Conservation (phyloP, 64 coral and sea anemone species). For the Montipora sp. region DNA sequence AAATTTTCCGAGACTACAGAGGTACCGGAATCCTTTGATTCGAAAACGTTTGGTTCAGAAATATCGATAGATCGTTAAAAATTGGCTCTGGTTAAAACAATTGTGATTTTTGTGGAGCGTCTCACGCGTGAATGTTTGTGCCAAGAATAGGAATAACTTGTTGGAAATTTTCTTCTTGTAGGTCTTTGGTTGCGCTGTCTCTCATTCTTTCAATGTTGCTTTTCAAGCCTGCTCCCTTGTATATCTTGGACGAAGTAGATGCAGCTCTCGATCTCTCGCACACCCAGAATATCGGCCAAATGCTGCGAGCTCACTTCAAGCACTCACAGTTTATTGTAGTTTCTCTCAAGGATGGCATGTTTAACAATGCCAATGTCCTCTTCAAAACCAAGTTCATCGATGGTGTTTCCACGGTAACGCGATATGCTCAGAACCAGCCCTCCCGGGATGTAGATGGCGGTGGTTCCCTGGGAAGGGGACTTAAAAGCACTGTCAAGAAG, state of each 20-base stretch:
- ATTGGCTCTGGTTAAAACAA: too few species aligned
- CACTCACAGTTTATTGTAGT: slow-evolving; percentile 99
- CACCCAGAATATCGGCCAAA: slow-evolving; percentile 96
- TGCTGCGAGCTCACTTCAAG: slow-evolving; percentile 94
- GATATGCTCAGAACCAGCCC: slow-evolving; percentile 88
- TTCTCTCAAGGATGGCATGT: slow-evolving; percentile 98
- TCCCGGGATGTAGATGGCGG: slow-evolving; percentile 57
- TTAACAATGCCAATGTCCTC: slow-evolving; percentile 98
- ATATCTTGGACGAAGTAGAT: slow-evolving; percentile 98
- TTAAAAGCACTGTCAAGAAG: slow-evolving; percentile 73
- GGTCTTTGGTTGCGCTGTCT: slow-evolving; percentile 91
- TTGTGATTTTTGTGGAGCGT: too few species aligned
- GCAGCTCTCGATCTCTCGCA: slow-evolving; percentile 96
- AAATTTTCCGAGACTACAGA: too few species aligned
- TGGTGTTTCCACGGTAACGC: slow-evolving; percentile 95
- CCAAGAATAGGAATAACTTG: too few species aligned
- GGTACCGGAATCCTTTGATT: too few species aligned
- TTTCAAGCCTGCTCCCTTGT: slow-evolving; percentile 97
- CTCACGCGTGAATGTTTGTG: too few species aligned
- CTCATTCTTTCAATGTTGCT: slow-evolving; percentile 94
- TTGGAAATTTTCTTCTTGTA: neutral
- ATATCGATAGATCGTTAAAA: too few species aligned
- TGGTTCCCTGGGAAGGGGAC: slow-evolving; percentile 24
- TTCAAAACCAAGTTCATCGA: slow-evolving; percentile 99
- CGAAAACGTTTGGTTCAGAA: too few species aligned